Conservation (phyloP, 2,113 vertebrate genomes). For the Agapornis roseicollis region DNA sequence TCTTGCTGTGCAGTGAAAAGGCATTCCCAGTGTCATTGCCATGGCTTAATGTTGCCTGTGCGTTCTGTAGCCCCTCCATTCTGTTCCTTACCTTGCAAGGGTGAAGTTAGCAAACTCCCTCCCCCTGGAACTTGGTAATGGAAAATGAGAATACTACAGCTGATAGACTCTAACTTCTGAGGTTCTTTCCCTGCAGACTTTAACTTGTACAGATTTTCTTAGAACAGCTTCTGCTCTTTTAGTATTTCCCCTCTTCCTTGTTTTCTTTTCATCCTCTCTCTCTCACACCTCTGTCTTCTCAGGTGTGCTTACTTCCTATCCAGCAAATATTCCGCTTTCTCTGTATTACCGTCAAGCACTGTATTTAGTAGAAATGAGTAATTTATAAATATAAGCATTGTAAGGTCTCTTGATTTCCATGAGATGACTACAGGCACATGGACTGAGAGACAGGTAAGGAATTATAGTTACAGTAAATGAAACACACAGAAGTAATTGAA, state of each 20-base stretch:
- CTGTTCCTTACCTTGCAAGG: neutral
- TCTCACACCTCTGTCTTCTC: conserved; percentile 36
- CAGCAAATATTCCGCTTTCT: conserved; percentile 16
- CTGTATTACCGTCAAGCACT: neutral
- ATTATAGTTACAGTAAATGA: conserved; percentile 26
- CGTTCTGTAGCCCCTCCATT: fast-evolving
- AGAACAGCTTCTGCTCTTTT: neutral
- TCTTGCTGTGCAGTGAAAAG: neutral
- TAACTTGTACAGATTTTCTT: conserved; percentile 48
- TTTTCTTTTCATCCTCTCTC: neutral
- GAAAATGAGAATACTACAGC: neutral
- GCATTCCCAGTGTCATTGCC: neutral
- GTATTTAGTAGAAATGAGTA: conserved; percentile 17
- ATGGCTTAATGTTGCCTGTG: neutral
- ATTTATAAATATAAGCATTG: conserved; percentile 42
- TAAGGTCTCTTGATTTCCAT: conserved; percentile 3
- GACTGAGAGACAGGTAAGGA: conserved; percentile 20
- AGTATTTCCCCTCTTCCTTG: neutral
- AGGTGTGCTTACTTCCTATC: conserved; percentile 39
- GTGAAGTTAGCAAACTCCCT: neutral
- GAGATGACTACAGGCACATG: conserved; percentile 15
- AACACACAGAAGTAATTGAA: conserved; percentile 58
- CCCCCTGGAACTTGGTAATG: neutral
- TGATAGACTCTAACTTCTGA: neutral
- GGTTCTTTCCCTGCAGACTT: conserved; percentile 42